phyloP scores from a whole-genome alignment of 2,797 vertebrate species.

The Pseudomugil tenellus region DNA sequence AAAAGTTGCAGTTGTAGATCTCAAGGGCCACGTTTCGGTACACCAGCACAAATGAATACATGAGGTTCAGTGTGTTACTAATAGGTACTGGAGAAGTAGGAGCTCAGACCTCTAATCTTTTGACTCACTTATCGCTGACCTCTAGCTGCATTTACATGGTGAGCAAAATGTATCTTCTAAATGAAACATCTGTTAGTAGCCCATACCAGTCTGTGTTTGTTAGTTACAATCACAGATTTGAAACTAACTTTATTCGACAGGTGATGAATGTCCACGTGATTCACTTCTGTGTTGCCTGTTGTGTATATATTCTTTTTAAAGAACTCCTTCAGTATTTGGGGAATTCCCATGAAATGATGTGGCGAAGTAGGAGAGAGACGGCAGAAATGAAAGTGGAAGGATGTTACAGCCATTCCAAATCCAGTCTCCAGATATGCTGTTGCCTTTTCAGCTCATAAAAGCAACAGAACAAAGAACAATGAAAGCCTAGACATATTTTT shows the following conservation, averaged over 20 bases:
- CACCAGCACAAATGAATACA: too few species aligned
- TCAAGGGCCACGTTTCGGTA: too few species aligned
- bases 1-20: too few species aligned
- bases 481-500: neutral
- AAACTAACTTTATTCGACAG: neutral
- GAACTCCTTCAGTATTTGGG: neutral
- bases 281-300: neutral
- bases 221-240: too few species aligned
- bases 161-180: neutral
- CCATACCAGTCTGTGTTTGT: too few species aligned
- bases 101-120: neutral
- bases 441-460: slow-evolving; percentile 9
- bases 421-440: slow-evolving; percentile 17
- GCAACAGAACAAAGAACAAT: neutral
- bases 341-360: slow-evolving; percentile 9
- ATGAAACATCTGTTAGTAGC: too few species aligned
- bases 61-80: neutral
- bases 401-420: slow-evolving; percentile 22
- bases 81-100: neutral
- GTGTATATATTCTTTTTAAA: neutral
- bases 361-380: slow-evolving; percentile 9
- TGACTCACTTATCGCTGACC: too few species aligned
- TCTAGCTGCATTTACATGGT: neutral
- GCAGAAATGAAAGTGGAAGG: slow-evolving; percentile 14
- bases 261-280: neutral